Conservation (phyloP, 2,797 vertebrate genomes). For the Sciaenops ocellatus region DNA sequence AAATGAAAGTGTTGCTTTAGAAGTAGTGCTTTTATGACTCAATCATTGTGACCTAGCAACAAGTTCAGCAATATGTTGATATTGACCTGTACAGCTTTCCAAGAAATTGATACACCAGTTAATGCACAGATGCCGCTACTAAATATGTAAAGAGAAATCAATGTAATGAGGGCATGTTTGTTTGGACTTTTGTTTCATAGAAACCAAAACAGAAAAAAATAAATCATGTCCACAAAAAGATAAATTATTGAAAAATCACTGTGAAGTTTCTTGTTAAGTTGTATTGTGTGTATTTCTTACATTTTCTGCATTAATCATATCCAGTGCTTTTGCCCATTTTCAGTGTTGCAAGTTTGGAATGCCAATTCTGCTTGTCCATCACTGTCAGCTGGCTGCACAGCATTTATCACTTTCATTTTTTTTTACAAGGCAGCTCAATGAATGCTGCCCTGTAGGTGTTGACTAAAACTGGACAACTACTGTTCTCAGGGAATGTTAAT, state of each 20-base stretch:
- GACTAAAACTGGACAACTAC: constrained; percentile 19
- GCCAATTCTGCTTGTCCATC: constrained; percentile 22
- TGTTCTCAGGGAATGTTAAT: constrained; percentile 1
- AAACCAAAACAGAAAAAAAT: not conserved
- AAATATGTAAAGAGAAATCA: not conserved
- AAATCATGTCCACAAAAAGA: not conserved
- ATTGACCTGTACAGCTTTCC: not conserved
- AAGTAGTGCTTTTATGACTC: not conserved
- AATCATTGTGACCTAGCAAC: constrained; percentile 1
- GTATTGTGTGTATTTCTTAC: not conserved
- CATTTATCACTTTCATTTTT: constrained; percentile 1
- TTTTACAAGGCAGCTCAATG: constrained; percentile 35
- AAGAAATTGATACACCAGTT: not conserved
- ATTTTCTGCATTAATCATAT: constrained; percentile 15
- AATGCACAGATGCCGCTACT: not conserved
- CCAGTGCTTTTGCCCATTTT: constrained; percentile 16
- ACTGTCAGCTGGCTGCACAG: constrained; percentile 14
- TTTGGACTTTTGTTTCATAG: not conserved
- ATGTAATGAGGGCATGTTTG: too few relatives aligned
- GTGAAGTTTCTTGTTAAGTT: not conserved
- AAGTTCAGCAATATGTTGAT: not conserved
- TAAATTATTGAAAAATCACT: not conserved
- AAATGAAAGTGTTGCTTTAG: not conserved
- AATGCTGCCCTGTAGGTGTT: constrained; percentile 27
- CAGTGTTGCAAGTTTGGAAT: constrained; percentile 11